phyloP scores from a whole-genome alignment of 1,140 invertebrate species.

The Cydia amplana region DNA sequence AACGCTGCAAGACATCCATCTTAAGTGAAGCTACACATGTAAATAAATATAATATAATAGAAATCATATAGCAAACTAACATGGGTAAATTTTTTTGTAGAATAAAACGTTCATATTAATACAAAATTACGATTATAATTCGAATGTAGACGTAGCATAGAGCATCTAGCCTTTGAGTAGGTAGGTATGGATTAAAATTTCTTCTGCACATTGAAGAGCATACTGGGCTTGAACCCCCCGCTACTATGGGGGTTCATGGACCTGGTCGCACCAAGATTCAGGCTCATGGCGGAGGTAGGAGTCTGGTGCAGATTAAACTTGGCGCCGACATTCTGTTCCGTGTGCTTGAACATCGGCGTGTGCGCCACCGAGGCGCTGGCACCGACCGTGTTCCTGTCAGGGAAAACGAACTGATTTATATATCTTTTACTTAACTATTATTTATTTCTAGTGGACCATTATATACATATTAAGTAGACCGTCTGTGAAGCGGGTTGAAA shows the following conservation, averaged over 20 bases:
- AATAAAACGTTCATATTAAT: too few relatives aligned
- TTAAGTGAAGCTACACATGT: too few relatives aligned
- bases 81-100: too few relatives aligned
- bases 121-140: too few relatives aligned
- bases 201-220: slow-evolving; percentile 34
- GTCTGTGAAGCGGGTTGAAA: too few relatives aligned
- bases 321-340: slow-evolving; percentile 39
- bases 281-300: slow-evolving; percentile 43
- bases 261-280: slow-evolving; percentile 40
- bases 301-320: slow-evolving; percentile 48
- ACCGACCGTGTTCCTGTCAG: slow-evolving; percentile 45
- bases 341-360: slow-evolving; percentile 48
- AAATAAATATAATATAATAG: too few relatives aligned
- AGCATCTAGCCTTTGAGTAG: too few relatives aligned
- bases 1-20: too few relatives aligned
- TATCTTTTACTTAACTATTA: not conserved
- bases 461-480: too few relatives aligned
- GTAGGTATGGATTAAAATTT: slow-evolving; percentile 32
- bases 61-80: too few relatives aligned
- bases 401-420: not conserved
- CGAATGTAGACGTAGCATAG: too few relatives aligned
- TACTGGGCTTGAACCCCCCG: slow-evolving; percentile 38
- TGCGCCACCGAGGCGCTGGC: slow-evolving; percentile 41
- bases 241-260: slow-evolving; percentile 37
- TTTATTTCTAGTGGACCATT: too few relatives aligned